These are phyloP conservation scores for Delia radicum DNA, from an alignment of 1,140 invertebrate genomes.

Conservation along the genomic window DNA sequence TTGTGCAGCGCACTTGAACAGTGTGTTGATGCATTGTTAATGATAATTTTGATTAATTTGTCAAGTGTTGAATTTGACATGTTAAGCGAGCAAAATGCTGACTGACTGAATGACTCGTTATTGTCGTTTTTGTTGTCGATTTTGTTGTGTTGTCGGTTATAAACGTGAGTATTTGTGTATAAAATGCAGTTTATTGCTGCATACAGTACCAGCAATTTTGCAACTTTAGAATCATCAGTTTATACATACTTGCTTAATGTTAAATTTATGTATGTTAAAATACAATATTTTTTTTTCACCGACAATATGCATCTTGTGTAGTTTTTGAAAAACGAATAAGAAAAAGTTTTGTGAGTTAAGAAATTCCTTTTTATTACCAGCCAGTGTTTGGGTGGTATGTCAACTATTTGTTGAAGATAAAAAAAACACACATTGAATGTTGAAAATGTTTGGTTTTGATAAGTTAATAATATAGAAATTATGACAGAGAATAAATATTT, in stretches of 20 bases:
- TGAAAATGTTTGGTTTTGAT: neutral
- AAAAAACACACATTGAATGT: neutral
- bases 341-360: neutral
- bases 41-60: conserved; percentile 24
- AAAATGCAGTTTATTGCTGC: neutral
- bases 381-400: conserved; percentile 16
- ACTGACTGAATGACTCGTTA: conserved; percentile 8
- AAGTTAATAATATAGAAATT: conserved; percentile 16
- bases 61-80: conserved; percentile 24
- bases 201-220: neutral
- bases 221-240: too few species aligned
- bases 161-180: neutral
- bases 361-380: neutral
- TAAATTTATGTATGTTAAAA: conserved; percentile 21
- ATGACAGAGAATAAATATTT: conserved; percentile 15
- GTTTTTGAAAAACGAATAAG: too few species aligned
- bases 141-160: neutral
- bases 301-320: neutral
- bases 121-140: neutral
- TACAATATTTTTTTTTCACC: neutral
- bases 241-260: neutral
- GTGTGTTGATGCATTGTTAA: conserved; percentile 23
- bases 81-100: conserved; percentile 22
- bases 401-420: conserved; percentile 6
- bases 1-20: neutral